Evolutionary conservation across 2,797 vertebrate genomes (phyloP).

Genomic region (Avahi laniger): DNA sequence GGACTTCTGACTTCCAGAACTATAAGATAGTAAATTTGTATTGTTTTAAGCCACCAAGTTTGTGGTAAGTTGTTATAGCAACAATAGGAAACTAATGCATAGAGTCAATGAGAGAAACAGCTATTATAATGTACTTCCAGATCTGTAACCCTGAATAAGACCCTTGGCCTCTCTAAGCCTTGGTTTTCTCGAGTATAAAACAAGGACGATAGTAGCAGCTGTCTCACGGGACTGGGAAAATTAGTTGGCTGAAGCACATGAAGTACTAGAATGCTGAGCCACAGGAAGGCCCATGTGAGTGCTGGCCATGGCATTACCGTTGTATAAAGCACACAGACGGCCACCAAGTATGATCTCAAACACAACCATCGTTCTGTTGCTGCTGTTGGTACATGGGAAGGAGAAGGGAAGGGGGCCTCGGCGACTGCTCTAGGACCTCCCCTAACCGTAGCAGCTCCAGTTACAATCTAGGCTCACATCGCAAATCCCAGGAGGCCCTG

Average conservation of each 20-base stretch:
- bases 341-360: not conserved
- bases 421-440: not conserved
- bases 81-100: not conserved
- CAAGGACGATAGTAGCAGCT: not conserved
- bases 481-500: not conserved
- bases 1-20: not conserved
- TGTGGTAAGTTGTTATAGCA: not conserved
- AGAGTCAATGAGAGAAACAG: not conserved
- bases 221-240: not conserved
- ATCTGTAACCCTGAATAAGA: not conserved
- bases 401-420: not conserved
- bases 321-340: not conserved
- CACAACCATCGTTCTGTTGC: not conserved
- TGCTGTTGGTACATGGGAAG: not conserved
- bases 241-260: not conserved
- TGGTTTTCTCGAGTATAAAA: not conserved
- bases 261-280: not conserved
- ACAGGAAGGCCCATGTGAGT: fast-evolving
- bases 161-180: not conserved
- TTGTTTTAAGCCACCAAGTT: not conserved
- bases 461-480: not conserved
- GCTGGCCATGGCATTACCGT: not conserved
- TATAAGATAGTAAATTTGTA: not conserved
- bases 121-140: not conserved
- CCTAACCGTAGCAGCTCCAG: not conserved